Evolutionary conservation across 2,888 invertebrate genomes (phyloP).

Genomic region (Melinaea marsaeus): DNA sequence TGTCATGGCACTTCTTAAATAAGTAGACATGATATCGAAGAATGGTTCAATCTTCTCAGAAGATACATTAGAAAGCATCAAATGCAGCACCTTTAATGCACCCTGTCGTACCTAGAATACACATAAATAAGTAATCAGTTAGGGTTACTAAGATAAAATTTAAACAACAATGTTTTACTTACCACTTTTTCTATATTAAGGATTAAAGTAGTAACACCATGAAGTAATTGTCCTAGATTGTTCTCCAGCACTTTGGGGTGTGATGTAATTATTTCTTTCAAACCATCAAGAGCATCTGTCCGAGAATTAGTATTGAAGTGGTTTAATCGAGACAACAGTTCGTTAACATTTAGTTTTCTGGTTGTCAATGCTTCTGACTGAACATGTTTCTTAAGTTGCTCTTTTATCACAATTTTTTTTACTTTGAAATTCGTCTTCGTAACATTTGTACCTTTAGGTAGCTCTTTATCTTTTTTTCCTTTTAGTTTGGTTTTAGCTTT

Average conservation of each 20-base stretch:
- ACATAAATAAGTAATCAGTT: conserved; percentile 10
- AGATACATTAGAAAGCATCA: conserved; percentile 61
- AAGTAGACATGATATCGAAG: conserved; percentile 86
- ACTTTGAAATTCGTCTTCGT: conserved; percentile 94
- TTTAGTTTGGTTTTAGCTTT: conserved; percentile 94
- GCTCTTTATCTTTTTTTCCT: conserved; percentile 86
- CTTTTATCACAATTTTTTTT: conserved; percentile 88
- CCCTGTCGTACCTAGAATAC: conserved; percentile 73
- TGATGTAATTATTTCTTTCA: conserved; percentile 73
- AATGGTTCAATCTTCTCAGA: conserved; percentile 82
- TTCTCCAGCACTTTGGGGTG: conserved; percentile 65
- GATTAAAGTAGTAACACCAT: conserved; percentile 82
- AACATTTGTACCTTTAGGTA: conserved; percentile 92
- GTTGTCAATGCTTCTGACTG: conserved; percentile 79
- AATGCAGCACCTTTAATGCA: conserved; percentile 75
- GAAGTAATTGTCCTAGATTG: conserved; percentile 82
- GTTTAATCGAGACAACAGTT: conserved; percentile 82
- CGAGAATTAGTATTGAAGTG: conserved; percentile 86
- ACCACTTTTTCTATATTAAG: conserved; percentile 84
- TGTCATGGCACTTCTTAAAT: conserved; percentile 93
- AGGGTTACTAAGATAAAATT: neutral
- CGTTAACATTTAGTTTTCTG: conserved; percentile 84
- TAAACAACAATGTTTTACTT: conserved; percentile 36
- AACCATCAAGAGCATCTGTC: conserved; percentile 80
- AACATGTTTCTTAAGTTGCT: conserved; percentile 81